These are phyloP conservation scores for Sycophila sp. DNA, from an alignment of 1,140 invertebrate genomes.

Conservation along the genomic window DNA sequence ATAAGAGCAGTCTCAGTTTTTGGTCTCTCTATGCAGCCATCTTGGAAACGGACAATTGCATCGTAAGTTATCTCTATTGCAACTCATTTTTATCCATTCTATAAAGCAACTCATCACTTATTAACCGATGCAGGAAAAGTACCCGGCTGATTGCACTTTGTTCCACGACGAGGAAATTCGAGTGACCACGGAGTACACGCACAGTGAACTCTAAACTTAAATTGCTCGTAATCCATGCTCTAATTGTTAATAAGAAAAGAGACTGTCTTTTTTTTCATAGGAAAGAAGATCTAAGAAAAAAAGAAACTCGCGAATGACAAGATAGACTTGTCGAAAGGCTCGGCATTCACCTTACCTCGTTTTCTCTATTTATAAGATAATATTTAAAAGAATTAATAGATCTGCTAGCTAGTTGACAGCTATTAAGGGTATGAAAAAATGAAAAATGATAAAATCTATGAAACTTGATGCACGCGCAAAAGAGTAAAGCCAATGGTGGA, in stretches of 20 bases:
- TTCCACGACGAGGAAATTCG: slow-evolving; percentile 83
- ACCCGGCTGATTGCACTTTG: slow-evolving; percentile 75
- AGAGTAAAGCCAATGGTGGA: not conserved
- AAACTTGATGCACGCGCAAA: too few species aligned
- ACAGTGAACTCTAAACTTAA: slow-evolving; percentile 74
- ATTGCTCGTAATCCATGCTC: slow-evolving; percentile 13
- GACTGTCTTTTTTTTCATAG: slow-evolving; percentile 26
- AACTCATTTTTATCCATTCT: not conserved
- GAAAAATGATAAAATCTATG: not conserved
- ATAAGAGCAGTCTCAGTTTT: slow-evolving; percentile 70
- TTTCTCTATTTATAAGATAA: not conserved
- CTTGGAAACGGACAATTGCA: slow-evolving; percentile 70
- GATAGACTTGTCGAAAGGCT: too few species aligned
- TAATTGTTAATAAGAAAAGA: slow-evolving; percentile 34
- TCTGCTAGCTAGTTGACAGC: too few species aligned
- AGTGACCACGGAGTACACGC: slow-evolving; percentile 82
- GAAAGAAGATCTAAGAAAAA: slow-evolving; percentile 1
- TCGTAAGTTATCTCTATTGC: slow-evolving; percentile 62
- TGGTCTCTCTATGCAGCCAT: slow-evolving; percentile 74
- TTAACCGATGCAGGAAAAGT: slow-evolving; percentile 73
- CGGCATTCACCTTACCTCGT: slow-evolving; percentile 15
- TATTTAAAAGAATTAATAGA: too few species aligned
- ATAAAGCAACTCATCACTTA: slow-evolving; percentile 1
- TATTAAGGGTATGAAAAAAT: slow-evolving; percentile 5
- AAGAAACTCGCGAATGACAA: not conserved